Evolutionary conservation across 1,140 invertebrate species (phyloP).

Genomic region (Mesaphorura yosii): DNA sequence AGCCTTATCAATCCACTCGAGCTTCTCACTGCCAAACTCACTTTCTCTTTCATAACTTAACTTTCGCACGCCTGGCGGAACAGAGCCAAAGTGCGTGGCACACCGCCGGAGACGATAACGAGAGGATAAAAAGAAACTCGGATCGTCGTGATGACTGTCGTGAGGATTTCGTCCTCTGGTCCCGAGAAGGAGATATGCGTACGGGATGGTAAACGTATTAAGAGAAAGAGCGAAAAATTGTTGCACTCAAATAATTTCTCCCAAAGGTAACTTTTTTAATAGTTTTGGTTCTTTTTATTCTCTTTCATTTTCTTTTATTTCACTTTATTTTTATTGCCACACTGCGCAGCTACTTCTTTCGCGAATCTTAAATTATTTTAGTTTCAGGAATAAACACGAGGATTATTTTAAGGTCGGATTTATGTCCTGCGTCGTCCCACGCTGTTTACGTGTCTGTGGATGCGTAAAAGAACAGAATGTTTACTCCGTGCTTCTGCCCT

Average conservation of each 20-base stretch:
- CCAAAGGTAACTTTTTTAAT: slow-evolving; percentile 20
- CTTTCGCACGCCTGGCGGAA: too few species aligned
- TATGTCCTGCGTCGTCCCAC: too few species aligned
- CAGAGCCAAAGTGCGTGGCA: too few species aligned
- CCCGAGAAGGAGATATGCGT: too few species aligned
- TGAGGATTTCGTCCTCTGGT: neutral
- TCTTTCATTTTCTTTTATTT: slow-evolving; percentile 10
- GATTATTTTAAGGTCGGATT: neutral
- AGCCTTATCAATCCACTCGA: too few species aligned
- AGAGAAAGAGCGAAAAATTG: neutral
- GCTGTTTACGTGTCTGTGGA: neutral
- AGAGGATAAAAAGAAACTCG: too few species aligned
- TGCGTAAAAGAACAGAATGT: neutral
- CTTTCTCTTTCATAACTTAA: too few species aligned
- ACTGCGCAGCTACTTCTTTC: too few species aligned
- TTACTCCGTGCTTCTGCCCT: neutral
- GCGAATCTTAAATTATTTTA: slow-evolving; percentile 14
- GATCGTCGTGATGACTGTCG: neutral
- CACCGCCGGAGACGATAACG: too few species aligned
- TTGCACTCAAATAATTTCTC: slow-evolving; percentile 16
- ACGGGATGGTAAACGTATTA: neutral
- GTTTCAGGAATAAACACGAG: slow-evolving; percentile 12
- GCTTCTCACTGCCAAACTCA: too few species aligned
- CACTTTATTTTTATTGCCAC: slow-evolving; percentile 1
- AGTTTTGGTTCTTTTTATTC: slow-evolving; percentile 15